Evolutionary conservation across 2,888 invertebrate genomes (phyloP), one percentile per base, ranked within the genome.

Genomic region (Dicycla oo): DNA sequence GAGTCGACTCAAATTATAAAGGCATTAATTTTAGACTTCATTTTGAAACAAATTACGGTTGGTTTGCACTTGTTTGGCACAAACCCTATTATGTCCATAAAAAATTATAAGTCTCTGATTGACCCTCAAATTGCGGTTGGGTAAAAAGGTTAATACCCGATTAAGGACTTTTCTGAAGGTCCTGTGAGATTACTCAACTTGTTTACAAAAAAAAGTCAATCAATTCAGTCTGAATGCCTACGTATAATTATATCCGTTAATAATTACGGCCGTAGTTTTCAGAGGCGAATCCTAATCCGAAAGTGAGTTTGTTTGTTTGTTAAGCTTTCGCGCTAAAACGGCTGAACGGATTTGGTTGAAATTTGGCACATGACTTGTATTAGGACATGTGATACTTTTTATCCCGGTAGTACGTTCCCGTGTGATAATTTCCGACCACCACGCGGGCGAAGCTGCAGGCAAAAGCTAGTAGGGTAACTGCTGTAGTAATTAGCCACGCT

Each of bases 81-180:
- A 23, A 15, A 30, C n/a, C 20, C 30, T 34, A 65, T 34, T 34
- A 66, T 40, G 2, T 43, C 47, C 26, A 10, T 75, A 34, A 54
- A 1, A 30, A 47, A 43, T 47, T 15, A 20, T n/a, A 40, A 60
- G 13, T 47, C 30, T 54, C 23, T 54, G 34, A 43, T 18, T 77
- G 23, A 53, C 60, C 18, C 47, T 58, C 45, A 54, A 75, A 47
- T 40, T 54, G 58, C 13, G 47, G 51, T 43, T 58, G 18, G 8
- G 15, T n/a, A 34, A 77, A 68, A 71, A 63, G 78, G 40, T 70
- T 70, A 70, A 54, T 38, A 68, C 30, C n/a, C 45, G 45, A 69
- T 78, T 34, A 34, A 11, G 26, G 26, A 73, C 20, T n/a, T 8
- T 40, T 56, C 15, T 47, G 15, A n/a, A 40, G 30, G 40, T 23